These are phyloP conservation scores for Colinus virginianus DNA, from an alignment of 2,113 vertebrate genomes.

Conservation along the genomic window DNA sequence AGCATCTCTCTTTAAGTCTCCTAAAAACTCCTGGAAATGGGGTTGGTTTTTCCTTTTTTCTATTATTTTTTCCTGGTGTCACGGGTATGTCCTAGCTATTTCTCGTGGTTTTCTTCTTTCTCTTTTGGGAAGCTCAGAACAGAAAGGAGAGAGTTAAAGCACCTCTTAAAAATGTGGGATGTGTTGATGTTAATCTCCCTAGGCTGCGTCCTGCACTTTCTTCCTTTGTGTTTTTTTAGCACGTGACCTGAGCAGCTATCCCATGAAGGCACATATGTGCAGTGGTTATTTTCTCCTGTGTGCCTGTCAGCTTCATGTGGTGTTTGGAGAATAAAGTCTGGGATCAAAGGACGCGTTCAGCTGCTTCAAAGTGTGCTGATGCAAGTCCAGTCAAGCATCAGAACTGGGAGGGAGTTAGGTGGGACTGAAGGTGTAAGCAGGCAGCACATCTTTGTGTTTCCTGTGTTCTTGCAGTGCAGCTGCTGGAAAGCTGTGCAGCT, in stretches of 20 bases:
- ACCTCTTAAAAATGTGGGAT: not conserved
- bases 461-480: not conserved
- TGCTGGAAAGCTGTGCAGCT: not conserved
- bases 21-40: not conserved
- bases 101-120: not conserved
- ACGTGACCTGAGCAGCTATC: too few species aligned
- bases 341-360: not conserved
- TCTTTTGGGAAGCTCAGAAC: not conserved
- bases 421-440: not conserved
- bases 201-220: not conserved
- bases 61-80: not conserved
- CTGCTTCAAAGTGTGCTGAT: not conserved
- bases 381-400: not conserved
- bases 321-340: not conserved
- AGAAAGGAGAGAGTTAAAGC: not conserved
- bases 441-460: fast-evolving
- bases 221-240: not conserved
- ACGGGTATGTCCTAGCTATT: not conserved
- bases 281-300: not conserved
- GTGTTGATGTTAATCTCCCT: not conserved
- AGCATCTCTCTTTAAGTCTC: not conserved
- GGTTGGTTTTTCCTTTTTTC: too few species aligned
- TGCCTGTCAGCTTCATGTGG: not conserved
- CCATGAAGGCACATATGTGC: not conserved
- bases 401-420: not conserved